Evolutionary conservation across 2,113 vertebrate genomes (phyloP).

Genomic region (Sarotherodon lohbergeri): DNA sequence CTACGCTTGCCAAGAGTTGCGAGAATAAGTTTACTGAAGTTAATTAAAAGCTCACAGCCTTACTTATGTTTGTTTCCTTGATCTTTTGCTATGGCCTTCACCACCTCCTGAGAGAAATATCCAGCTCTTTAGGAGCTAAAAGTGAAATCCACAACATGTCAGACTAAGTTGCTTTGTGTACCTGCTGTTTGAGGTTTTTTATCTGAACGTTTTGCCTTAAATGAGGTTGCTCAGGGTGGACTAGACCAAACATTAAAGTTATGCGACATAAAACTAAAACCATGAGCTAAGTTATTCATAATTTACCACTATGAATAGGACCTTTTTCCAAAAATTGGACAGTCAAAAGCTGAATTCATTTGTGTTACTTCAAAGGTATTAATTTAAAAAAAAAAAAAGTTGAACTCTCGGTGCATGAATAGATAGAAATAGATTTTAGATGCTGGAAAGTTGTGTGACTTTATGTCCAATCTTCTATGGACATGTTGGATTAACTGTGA

Average conservation of each 20-base stretch:
- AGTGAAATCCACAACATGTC: neutral
- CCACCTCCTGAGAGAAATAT: neutral
- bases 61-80: neutral
- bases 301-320: neutral
- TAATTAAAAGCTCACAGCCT: neutral
- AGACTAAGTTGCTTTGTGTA: neutral
- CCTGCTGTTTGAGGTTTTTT: neutral
- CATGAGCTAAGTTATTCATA: neutral
- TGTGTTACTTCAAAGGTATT: neutral
- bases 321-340: neutral
- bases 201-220: neutral
- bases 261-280: neutral
- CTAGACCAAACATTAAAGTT: neutral
- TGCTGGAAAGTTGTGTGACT: neutral
- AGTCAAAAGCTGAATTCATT: neutral
- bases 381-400: neutral
- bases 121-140: neutral
- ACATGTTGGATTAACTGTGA: neutral
- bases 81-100: neutral
- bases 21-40: neutral
- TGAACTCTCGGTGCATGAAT: fast-evolving
- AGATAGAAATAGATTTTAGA: neutral
- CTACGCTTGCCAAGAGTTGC: neutral
- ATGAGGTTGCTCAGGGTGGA: neutral
- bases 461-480: neutral